Conservation (phyloP, 2,113 vertebrate species). For the Dicentrarchus labrax region DNA sequence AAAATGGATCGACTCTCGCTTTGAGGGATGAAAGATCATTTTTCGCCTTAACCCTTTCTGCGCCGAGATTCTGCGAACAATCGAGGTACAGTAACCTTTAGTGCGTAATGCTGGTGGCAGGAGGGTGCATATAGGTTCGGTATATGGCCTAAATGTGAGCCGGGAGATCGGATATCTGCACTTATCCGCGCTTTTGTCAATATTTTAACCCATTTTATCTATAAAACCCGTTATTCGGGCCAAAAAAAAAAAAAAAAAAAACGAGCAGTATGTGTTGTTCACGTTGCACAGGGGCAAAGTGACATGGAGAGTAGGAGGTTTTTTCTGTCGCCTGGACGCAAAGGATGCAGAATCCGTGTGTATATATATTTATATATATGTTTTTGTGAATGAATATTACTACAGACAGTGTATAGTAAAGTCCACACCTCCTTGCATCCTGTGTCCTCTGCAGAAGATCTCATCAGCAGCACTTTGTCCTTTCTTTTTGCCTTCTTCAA, state of each 20-base stretch:
- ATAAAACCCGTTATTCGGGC: slow-evolving; percentile 20
- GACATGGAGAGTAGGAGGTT: not conserved
- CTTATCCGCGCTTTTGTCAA: not conserved
- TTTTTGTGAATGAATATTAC: slow-evolving; percentile 64
- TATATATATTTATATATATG: slow-evolving; percentile 23
- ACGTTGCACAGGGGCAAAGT: slow-evolving; percentile 8
- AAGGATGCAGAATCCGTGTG: slow-evolving; percentile 48
- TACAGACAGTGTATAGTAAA: slow-evolving; percentile 42
- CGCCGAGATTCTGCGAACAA: slow-evolving; percentile 78
- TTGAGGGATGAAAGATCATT: slow-evolving; percentile 84
- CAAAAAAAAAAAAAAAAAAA: not conserved
- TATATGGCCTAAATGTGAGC: not conserved
- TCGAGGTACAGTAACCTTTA: slow-evolving; percentile 82
- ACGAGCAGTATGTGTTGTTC: slow-evolving; percentile 4
- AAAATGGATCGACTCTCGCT: slow-evolving; percentile 75
- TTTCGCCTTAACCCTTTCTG: slow-evolving; percentile 83
- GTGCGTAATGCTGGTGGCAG: not conserved
- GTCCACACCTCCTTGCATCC: slow-evolving; percentile 46
- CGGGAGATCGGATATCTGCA: not conserved
- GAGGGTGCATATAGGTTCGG: not conserved
- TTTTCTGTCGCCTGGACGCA: slow-evolving; percentile 28
- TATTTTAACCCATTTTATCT: not conserved
- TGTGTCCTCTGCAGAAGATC: slow-evolving; percentile 32
- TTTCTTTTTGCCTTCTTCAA: not conserved
- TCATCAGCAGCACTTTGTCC: slow-evolving; percentile 25